phyloP scores from a whole-genome alignment of 1,140 invertebrate species.

The Saccostrea glomerata region DNA sequence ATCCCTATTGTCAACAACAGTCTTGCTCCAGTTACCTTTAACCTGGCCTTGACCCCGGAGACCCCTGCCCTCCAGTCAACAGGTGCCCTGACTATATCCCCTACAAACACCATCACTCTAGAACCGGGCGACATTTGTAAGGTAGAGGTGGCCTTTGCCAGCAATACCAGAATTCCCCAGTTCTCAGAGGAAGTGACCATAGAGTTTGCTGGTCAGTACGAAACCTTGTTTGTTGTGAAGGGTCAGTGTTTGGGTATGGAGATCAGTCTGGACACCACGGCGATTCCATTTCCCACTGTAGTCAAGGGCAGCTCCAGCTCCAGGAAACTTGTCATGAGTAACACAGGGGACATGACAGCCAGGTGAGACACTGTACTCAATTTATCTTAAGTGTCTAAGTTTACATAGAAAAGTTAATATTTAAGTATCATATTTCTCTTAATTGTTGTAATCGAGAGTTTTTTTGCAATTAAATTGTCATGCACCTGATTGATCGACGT shows the following conservation, averaged over 20 bases:
- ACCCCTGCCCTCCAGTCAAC: constrained; percentile 68
- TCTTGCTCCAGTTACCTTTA: constrained; percentile 76
- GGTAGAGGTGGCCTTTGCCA: constrained; percentile 72
- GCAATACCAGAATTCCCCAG: constrained; percentile 74
- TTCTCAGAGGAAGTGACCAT: constrained; percentile 78
- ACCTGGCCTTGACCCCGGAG: constrained; percentile 72
- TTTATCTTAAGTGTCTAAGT: too few relatives aligned
- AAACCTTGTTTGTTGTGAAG: constrained; percentile 76
- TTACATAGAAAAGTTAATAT: too few relatives aligned
- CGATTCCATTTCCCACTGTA: constrained; percentile 77
- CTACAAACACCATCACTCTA: constrained; percentile 71
- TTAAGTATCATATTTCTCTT: too few relatives aligned
- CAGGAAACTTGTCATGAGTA: constrained; percentile 76
- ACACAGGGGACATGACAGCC: constrained; percentile 78
- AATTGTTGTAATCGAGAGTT: too few relatives aligned
- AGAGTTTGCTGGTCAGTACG: constrained; percentile 75
- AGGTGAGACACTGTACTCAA: constrained; percentile 63
- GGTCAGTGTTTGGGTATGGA: constrained; percentile 78
- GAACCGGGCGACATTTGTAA: constrained; percentile 74
- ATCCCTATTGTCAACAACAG: constrained; percentile 78
- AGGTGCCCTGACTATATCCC: constrained; percentile 67
- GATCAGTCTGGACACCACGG: constrained; percentile 74
- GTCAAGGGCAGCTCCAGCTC: constrained; percentile 75
- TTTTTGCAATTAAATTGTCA: not conserved
- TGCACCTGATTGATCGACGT: not conserved